Conservation (phyloP, 2,888 invertebrate genomes). For the Keiferia lycopersicella region DNA sequence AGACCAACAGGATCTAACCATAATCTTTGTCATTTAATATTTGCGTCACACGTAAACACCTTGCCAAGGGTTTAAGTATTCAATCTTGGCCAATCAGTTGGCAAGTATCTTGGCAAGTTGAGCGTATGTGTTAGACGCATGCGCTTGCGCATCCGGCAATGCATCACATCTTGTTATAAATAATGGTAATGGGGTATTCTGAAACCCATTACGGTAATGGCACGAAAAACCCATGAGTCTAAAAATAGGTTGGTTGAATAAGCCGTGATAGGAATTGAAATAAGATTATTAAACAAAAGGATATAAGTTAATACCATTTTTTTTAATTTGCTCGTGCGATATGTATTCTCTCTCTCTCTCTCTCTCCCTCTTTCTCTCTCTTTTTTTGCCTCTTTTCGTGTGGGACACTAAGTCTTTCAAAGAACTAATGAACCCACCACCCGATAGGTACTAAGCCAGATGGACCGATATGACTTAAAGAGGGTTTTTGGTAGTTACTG, state of each 20-base stretch:
- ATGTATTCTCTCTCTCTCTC: no score
- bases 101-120: slow-evolving; percentile 14
- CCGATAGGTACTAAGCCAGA: no score
- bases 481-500: no score
- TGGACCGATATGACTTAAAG: no score
- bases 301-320: no score
- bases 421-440: no score
- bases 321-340: no score
- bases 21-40: slow-evolving; percentile 13
- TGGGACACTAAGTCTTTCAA: no score
- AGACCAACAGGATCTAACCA: slow-evolving; percentile 9
- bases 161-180: slow-evolving; percentile 24
- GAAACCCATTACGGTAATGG: slow-evolving; percentile 27
- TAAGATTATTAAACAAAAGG: not conserved
- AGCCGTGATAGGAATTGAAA: not conserved
- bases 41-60: slow-evolving; percentile 28
- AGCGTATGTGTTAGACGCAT: slow-evolving; percentile 25
- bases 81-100: slow-evolving; percentile 40
- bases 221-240: slow-evolving; percentile 24
- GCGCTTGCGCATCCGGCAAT: slow-evolving; percentile 32
- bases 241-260: not conserved
- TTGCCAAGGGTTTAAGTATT: slow-evolving; percentile 30
- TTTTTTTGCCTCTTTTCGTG: no score
- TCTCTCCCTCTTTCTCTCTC: no score
- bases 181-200: slow-evolving; percentile 11